Base-by-base conservation (phyloP, 2,888 invertebrate species). In the Abrostola triplasia region DNA sequence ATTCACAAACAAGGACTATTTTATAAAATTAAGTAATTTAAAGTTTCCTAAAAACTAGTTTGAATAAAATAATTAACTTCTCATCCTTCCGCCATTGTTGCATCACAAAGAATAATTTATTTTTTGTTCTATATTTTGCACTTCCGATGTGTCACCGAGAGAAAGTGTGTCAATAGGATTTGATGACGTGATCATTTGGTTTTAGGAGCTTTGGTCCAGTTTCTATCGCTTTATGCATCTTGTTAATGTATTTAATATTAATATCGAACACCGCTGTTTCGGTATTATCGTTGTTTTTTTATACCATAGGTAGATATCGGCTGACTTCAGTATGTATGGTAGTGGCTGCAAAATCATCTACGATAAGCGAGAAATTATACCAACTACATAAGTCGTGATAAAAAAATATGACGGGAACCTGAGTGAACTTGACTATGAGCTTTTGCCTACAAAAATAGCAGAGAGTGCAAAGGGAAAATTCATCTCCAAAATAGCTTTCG, bases 81-180 rank as follows among this genome's bases (percentile, higher is more conserved):
- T 35, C 48, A 37, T 73, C 54, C 59, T 64, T 56, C 37, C 50
- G 40, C 52, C 52, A 44, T 54, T 59, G 54, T 78, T 67, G 57
- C 47, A 47, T 61, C 51, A 61, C 13, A 49, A 36, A 11, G 35
- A 11, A 49, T 36, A 49, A 36, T 49, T 36, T 6, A 49, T 36
- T 36, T 49, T 37, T 41, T 63, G 44, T 11, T 37, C 40, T 44
- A 51, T 10, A 59, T 59, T 51, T 63, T 1, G 13, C 37, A 62
- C 13, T 40, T n/a, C 8, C 12, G 6, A 51, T 55, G 42, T 63
- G 70, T 64, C 65, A 56, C 40, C 13, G 47, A 60, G 50, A 53
- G 75, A 70, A 72, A 66, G 59, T 6, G 47, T 38, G 8, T 35
- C 40, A 49, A 35, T n/a, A 59, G 5, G 37, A 50, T 55, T 38